Base-by-base conservation (phyloP, 2,888 invertebrate genomes). In the Notodonta ziczac region DNA sequence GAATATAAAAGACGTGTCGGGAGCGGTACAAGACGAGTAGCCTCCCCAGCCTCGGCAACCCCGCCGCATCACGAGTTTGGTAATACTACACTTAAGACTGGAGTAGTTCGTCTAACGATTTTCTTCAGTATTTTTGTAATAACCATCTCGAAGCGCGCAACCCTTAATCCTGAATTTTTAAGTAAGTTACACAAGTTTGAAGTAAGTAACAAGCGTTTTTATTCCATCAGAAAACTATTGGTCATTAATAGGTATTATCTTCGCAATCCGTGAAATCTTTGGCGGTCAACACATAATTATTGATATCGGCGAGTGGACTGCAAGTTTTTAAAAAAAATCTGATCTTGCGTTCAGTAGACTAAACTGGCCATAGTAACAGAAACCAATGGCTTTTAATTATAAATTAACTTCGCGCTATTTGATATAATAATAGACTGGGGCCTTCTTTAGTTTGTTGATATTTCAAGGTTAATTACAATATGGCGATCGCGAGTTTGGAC, bases 41-140 rank as follows among this genome's bases (percentile, higher is more conserved):
- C 87, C 89, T 91, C 91, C 90, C 82, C 85, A 84, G 81, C 87
- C 86, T 86, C 80, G 88, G 86, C 87, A 79, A 71, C 74, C 87
- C 85, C 78, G 81, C 87, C 85, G 81, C 84, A 69, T 65, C 72
- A 76, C 82, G 91, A 83, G 93, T 86, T 87, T 78, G 92, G 93
- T 91, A 90, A 86, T 80, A 82, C 69, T 77, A 85, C 78, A 85
- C 80, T 85, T 82, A 91, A 93, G 90, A 89, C 94, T 94, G 94
- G 87, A 94, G 94, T 94, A 94, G 94, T 93, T 94, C 94, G 93
- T 87, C 73, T 70, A 81, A 76, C 93, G 94, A 93, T 94, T 94
- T 94, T 94, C 94, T 94, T 94, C 94, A 94, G 94, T 92, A 89
- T 85, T 91, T 90, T 90, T 88, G 84, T 86, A 85, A 77, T 86